Evolutionary conservation across 2,113 vertebrate genomes (phyloP).

Genomic region (Motacilla tschutschensis): DNA sequence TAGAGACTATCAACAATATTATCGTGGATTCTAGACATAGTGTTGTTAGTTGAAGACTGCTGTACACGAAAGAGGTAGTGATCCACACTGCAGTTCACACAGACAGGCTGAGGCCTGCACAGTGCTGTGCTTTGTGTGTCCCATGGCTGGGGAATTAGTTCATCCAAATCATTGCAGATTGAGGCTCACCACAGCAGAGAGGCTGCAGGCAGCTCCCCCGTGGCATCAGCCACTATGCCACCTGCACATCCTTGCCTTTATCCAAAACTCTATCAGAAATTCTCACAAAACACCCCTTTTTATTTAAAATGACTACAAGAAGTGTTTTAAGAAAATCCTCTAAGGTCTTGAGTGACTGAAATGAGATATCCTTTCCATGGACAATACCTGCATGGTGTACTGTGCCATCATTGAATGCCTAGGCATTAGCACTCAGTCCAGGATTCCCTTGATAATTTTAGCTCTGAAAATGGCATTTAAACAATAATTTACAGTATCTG

Average conservation of each 20-base stretch:
- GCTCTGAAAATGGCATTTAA: not conserved
- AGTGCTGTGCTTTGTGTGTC: not conserved
- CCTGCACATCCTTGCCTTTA: not conserved
- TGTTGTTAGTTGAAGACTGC: not conserved
- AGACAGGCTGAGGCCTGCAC: not conserved
- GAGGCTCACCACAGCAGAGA: not conserved
- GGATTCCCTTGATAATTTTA: not conserved
- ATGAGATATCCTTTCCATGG: not conserved
- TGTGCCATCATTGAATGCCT: accelerated
- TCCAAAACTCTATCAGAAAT: not conserved
- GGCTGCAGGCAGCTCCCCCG: not conserved
- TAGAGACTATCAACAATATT: not conserved
- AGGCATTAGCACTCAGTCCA: not conserved
- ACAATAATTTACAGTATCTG: not conserved
- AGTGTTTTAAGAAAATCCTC: not conserved
- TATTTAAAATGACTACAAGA: not conserved
- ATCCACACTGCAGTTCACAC: not conserved
- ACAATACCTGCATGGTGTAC: not conserved
- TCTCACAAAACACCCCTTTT: not conserved
- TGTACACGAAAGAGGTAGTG: not conserved
- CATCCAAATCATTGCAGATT: not conserved
- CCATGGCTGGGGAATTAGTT: not conserved
- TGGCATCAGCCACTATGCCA: accelerated
- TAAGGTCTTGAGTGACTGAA: not conserved
- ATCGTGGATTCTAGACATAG: not conserved